These are phyloP conservation scores for Erethizon dorsatum DNA, from an alignment of 2,797 vertebrate genomes.

Conservation along the genomic window DNA sequence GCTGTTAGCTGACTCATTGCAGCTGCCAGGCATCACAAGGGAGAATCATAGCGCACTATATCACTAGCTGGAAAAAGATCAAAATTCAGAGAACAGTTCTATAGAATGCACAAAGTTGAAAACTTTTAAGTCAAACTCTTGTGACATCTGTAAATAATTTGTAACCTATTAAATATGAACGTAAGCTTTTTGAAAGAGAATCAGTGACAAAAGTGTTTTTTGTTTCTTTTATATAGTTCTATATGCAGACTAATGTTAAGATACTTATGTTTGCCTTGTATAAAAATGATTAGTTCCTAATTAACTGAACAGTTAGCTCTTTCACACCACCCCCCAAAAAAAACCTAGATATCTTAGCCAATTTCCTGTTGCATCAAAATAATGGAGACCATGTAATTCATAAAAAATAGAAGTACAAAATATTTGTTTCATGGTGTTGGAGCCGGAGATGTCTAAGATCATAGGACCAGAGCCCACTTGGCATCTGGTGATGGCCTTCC, in stretches of 20 bases:
- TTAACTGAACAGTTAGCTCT: background rate
- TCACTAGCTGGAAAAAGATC: background rate
- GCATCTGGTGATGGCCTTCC: background rate
- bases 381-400: background rate
- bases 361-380: background rate
- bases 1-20: background rate
- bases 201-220: background rate
- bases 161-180: background rate
- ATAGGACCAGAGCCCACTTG: no score
- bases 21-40: background rate
- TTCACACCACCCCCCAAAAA: background rate
- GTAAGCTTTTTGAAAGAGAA: constrained; percentile 37
- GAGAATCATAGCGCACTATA: background rate
- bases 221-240: background rate
- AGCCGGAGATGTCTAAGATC: background rate
- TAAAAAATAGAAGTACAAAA: background rate
- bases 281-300: constrained; percentile 41
- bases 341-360: background rate
- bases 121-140: background rate
- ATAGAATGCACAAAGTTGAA: background rate
- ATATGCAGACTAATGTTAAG: background rate
- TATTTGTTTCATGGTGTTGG: background rate
- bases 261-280: constrained; percentile 48
- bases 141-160: constrained; percentile 40
- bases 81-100: background rate